Conservation (phyloP, 2,113 vertebrate genomes). For the Siniperca knerii region DNA sequence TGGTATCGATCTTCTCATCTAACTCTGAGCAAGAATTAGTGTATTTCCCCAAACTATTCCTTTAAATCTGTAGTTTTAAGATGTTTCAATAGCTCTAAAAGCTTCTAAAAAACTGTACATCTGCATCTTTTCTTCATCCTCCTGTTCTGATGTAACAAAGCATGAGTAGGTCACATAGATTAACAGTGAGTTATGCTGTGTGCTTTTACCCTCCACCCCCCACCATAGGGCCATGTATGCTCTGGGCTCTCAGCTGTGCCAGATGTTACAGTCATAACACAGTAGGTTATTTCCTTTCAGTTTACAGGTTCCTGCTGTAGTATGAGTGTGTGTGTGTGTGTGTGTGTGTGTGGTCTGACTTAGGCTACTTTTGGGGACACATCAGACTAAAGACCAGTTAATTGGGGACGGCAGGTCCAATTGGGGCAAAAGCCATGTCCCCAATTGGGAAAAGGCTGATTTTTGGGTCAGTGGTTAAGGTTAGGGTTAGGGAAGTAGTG, state of each 20-base stretch:
- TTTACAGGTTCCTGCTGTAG: constrained; percentile 11
- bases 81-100: not conserved
- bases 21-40: too few relatives aligned
- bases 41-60: too few relatives aligned
- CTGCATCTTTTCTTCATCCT: not conserved
- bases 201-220: not conserved
- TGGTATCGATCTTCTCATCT: too few relatives aligned
- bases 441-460: too few relatives aligned
- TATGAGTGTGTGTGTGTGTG: constrained; percentile 11
- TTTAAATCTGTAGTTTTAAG: too few relatives aligned
- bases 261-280: constrained; percentile 71
- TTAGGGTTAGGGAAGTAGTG: too few relatives aligned
- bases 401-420: too few relatives aligned
- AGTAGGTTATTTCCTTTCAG: constrained; percentile 51
- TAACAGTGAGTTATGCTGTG: constrained; percentile 39
- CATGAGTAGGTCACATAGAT: constrained; percentile 43
- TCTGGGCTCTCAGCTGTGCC: constrained; percentile 51
- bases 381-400: too few relatives aligned
- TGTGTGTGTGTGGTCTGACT: constrained; percentile 1
- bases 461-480: too few relatives aligned
- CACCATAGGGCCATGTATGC: constrained; percentile 10
- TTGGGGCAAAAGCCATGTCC: too few relatives aligned
- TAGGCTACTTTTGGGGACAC: too few relatives aligned
- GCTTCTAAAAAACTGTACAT: constrained; percentile 13
- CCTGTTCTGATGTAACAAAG: constrained; percentile 34